Evolutionary conservation across 2,888 invertebrate species (phyloP), one percentile per base, ranked within the genome.

Genomic region (Salticus scenicus): DNA sequence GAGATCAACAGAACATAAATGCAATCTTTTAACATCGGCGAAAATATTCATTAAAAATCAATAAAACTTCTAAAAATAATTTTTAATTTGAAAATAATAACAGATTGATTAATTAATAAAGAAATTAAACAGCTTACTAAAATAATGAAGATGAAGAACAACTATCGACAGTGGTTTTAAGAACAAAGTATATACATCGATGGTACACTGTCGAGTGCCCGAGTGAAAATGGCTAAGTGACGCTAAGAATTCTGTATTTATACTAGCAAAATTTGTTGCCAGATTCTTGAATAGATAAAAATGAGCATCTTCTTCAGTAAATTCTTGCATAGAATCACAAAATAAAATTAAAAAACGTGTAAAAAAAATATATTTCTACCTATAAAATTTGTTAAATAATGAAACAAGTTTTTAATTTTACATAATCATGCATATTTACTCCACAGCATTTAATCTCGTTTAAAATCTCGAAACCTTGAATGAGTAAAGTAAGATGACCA

Each of bases 191-290:
- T 76, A 8, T 82, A 82, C 82, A 76, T 64, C 64, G 2, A 82
- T 66, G 74, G 64, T 63, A 24, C 20, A 47, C 82, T 82, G 82
- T 33, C 82, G 82, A 70, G 47, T 28, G 37, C 82, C 63, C 41
- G 75, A 74, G 24, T 33, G 20, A 70, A 82, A 82, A 82, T 82
- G 82, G 82, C 82, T 41, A 51, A 75, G 27, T 24, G 71, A 51
- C 71, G 71, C 71, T 14, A 10, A 2, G 10, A 17, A 27, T 76
- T 31, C 47, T 0, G 37, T 64, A 75, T 76, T 24, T 76, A 76
- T 82, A 76, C 17, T 1, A 10, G 14, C 1, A 4, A 14, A 7
- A 1, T 5, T 24, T 57, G 28, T 30, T 71, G 47, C 30, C 42
- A 71, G 71, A 42, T 30, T 42, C 71, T 12, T 37, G n/a, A n/a